Evolutionary conservation across 2,113 vertebrate species (phyloP).

Genomic region (Microtus oregoni): DNA sequence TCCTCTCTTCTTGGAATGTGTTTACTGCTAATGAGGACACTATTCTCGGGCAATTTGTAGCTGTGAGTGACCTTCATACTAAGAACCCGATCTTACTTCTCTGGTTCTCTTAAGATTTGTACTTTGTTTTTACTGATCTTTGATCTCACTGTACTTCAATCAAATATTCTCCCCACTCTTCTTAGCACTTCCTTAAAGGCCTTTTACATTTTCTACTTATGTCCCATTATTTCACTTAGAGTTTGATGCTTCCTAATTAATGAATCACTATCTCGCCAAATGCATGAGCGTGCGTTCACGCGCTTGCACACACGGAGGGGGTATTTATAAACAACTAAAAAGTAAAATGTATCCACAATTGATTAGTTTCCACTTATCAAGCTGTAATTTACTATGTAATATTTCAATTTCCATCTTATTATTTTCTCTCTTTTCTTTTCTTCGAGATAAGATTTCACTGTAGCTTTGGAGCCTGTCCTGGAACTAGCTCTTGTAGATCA

Average conservation of each 20-base stretch:
- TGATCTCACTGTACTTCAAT: not conserved
- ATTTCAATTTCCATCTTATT: slow-evolving; percentile 21
- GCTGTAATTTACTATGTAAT: not conserved
- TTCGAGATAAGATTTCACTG: no score
- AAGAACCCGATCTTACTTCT: not conserved
- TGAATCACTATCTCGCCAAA: not conserved
- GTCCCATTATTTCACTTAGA: not conserved
- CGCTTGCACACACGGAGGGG: not conserved
- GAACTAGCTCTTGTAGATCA: no score
- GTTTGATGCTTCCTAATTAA: not conserved
- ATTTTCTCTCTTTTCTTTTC: no score
- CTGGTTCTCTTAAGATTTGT: slow-evolving; percentile 32
- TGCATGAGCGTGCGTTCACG: rapidly evolving
- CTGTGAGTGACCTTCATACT: not conserved
- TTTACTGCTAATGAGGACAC: not conserved
- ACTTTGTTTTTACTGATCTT: not conserved
- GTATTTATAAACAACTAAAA: not conserved
- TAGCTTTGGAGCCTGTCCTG: no score
- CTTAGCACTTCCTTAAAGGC: not conserved
- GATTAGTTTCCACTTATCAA: slow-evolving; percentile 23
- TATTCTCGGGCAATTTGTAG: not conserved
- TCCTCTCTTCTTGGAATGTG: not conserved
- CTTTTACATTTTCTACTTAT: not conserved
- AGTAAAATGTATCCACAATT: not conserved
- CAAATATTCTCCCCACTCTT: not conserved